phyloP scores from a whole-genome alignment of 2,113 vertebrate species.

The Xiphorhynchus elegans region DNA sequence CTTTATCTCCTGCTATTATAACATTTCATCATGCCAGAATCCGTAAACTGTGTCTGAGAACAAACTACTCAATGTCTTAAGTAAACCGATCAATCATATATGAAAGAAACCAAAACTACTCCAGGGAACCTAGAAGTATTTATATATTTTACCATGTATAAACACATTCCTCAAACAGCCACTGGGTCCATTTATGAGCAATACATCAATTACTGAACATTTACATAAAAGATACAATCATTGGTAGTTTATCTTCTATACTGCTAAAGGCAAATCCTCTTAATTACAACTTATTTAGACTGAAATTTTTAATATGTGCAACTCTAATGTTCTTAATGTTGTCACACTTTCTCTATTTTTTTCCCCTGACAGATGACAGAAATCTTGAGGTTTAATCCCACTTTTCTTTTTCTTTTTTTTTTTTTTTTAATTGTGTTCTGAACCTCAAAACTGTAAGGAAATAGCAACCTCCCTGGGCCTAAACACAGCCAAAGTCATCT shows the following conservation, averaged over 20 bases:
- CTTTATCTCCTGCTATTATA: background rate
- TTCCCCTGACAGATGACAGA: background rate
- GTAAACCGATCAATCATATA: conserved; percentile 3
- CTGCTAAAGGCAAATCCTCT: conserved; percentile 16
- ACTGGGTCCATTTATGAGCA: background rate
- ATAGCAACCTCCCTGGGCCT: background rate
- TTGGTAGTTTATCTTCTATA: background rate
- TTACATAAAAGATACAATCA: conserved; percentile 27
- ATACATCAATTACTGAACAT: conserved; percentile 39
- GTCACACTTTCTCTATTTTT: background rate
- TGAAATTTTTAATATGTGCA: background rate
- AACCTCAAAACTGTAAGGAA: background rate
- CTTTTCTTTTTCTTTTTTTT: background rate
- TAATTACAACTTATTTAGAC: conserved; percentile 5
- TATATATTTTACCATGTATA: background rate
- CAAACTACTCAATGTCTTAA: background rate
- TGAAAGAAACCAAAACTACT: conserved; percentile 7
- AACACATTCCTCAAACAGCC: conserved; percentile 28
- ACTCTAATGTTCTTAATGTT: background rate
- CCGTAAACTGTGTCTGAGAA: conserved; percentile 22
- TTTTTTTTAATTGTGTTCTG: background rate
- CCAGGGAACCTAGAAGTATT: background rate
- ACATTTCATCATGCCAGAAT: background rate
- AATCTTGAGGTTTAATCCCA: background rate
- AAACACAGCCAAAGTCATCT: background rate